Conservation (phyloP, 2,888 invertebrate species). For the Choristoneura rosaceana region DNA sequence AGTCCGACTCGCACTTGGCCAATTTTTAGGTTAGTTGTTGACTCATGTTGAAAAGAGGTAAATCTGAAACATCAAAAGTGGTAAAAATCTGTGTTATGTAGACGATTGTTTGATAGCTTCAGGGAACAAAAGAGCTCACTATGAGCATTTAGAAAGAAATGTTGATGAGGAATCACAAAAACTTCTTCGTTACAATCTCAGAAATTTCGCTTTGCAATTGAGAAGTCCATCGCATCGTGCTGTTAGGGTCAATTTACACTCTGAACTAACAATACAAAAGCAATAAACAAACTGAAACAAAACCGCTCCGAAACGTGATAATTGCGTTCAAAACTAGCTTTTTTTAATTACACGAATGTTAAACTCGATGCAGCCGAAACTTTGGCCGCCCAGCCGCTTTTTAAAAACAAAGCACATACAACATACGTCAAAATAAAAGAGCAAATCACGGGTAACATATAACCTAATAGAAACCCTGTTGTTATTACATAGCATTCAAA, state of each 20-base stretch:
- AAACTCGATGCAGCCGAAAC: constrained; percentile 30
- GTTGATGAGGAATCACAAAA: too few relatives aligned
- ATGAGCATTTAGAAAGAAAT: too few relatives aligned
- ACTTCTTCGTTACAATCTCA: not conserved
- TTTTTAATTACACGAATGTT: constrained; percentile 43
- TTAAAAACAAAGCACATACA: constrained; percentile 36
- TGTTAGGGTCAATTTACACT: too few relatives aligned
- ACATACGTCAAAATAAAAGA: not conserved
- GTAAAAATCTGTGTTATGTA: too few relatives aligned
- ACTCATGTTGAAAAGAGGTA: too few relatives aligned
- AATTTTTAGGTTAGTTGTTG: too few relatives aligned
- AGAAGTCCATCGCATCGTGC: too few relatives aligned
- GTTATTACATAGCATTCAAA: not conserved
- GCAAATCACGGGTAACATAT: not conserved
- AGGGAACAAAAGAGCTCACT: too few relatives aligned
- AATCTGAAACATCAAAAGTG: too few relatives aligned
- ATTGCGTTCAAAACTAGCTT: constrained; percentile 21
- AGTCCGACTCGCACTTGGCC: too few relatives aligned
- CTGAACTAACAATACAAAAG: not conserved
- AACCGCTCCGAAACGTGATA: constrained; percentile 16
- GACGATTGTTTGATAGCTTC: too few relatives aligned
- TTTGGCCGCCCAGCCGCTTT: constrained; percentile 32
- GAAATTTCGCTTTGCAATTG: not conserved
- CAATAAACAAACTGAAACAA: constrained; percentile 1
- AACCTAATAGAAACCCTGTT: not conserved